A percentile compares a stretch with the other conserved stretches of the same genome.
phyloP scores from a whole-genome alignment of 2,797 vertebrate genomes.

The Calcarius lapponicus region DNA sequence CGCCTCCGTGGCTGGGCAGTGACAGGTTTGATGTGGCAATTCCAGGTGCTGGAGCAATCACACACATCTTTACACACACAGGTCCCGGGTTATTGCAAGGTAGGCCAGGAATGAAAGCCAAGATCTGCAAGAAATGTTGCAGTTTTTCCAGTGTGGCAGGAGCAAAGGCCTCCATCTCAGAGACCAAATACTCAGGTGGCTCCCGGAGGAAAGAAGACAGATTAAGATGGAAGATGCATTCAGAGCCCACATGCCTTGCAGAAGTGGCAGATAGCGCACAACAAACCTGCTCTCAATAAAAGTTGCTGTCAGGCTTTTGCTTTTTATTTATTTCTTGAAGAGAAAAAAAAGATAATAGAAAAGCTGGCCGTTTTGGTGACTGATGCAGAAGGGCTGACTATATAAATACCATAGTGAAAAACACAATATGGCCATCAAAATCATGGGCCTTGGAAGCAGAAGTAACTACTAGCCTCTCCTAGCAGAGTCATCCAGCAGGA shows the following conservation, averaged over 20 bases:
- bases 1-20: accelerated
- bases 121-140: background rate
- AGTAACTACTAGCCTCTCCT: background rate
- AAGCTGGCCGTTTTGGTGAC: background rate
- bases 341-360: background rate
- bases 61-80: background rate
- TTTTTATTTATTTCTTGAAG: background rate
- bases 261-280: background rate
- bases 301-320: background rate
- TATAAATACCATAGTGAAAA: background rate
- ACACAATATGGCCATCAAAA: background rate
- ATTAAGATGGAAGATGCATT: background rate
- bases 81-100: background rate
- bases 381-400: background rate
- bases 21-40: background rate
- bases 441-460: background rate
- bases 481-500: background rate
- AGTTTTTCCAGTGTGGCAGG: background rate
- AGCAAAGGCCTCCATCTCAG: background rate
- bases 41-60: background rate
- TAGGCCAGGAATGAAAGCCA: background rate
- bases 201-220: background rate
- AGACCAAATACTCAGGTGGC: background rate
- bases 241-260: background rate
- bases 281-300: background rate